A percentile compares a stretch with the other conserved stretches of the same genome.
phyloP scores from a whole-genome alignment of 2,113 vertebrate genomes.

The Penelope pileata region DNA sequence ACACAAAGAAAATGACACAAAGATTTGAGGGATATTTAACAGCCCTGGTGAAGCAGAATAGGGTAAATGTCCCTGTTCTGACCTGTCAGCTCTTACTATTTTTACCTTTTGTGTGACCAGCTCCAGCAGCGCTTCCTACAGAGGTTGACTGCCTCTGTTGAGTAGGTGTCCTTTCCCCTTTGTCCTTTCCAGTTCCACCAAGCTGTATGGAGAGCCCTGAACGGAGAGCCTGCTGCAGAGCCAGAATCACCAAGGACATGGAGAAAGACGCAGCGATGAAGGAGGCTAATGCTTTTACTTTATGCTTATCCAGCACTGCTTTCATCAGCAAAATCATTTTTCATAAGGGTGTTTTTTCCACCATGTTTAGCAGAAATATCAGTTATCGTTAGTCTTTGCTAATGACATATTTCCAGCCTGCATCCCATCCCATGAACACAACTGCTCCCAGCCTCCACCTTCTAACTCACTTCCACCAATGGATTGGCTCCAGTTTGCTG shows the following conservation, averaged over 20 bases:
- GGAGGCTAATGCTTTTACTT: neutral
- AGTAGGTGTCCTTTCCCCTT: no score
- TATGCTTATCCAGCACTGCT: neutral
- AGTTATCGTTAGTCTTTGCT: neutral
- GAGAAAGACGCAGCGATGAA: neutral
- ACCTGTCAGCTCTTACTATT: neutral
- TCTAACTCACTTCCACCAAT: neutral
- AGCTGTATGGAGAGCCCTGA: neutral
- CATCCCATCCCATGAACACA: neutral
- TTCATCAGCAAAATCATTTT: neutral
- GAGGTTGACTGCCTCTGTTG: neutral
- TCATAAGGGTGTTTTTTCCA: neutral
- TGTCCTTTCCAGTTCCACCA: neutral
- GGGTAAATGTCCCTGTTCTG: neutral
- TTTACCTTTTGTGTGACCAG: neutral
- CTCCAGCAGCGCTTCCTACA: neutral
- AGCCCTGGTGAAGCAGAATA: neutral
- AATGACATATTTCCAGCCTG: neutral
- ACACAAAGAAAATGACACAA: neutral
- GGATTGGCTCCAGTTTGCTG: neutral
- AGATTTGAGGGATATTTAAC: neutral
- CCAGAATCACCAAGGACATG: neutral
- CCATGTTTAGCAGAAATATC: neutral
- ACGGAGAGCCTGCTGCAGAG: neutral
- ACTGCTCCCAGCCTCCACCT: neutral